Evolutionary conservation across 1,140 invertebrate genomes (phyloP).

Genomic region (Lasioglossum albipes): DNA sequence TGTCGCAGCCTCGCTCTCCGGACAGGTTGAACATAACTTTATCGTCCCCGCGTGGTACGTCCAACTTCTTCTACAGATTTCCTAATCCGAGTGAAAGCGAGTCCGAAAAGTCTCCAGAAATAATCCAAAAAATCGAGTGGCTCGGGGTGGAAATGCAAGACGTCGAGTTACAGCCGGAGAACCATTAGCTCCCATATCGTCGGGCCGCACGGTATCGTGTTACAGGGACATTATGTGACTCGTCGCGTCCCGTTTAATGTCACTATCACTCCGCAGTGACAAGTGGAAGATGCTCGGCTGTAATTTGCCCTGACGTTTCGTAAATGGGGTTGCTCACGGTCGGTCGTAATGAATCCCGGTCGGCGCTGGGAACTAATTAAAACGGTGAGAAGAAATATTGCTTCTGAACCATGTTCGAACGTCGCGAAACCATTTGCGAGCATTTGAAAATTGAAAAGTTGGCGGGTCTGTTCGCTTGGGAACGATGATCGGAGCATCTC

Average conservation of each 20-base stretch:
- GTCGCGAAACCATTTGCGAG: too few species aligned
- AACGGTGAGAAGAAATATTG: too few species aligned
- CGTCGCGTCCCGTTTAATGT: conserved; percentile 55
- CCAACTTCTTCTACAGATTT: too few species aligned
- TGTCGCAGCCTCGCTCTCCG: conserved; percentile 45
- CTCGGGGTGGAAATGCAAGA: conserved; percentile 54
- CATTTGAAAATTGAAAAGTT: too few species aligned
- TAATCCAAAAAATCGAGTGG: conserved; percentile 49
- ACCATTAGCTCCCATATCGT: conserved; percentile 56
- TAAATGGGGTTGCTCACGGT: too few species aligned
- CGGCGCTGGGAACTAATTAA: too few species aligned
- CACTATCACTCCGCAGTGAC: conserved; percentile 36
- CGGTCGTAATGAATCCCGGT: too few species aligned
- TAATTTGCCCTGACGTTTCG: conserved; percentile 25
- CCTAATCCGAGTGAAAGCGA: too few species aligned
- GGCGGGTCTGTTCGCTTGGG: too few species aligned
- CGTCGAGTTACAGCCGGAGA: conserved; percentile 59
- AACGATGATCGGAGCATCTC: too few species aligned
- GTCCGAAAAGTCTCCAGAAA: too few species aligned
- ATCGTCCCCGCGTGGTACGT: neutral
- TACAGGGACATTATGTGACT: conserved; percentile 60
- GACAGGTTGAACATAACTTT: conserved; percentile 19
- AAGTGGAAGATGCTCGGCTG: conserved; percentile 27
- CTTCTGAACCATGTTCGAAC: too few species aligned
- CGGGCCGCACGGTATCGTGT: conserved; percentile 55